These are phyloP conservation scores for Eupithecia tripunctaria DNA, from an alignment of 2,888 invertebrate genomes.

Conservation along the genomic window DNA sequence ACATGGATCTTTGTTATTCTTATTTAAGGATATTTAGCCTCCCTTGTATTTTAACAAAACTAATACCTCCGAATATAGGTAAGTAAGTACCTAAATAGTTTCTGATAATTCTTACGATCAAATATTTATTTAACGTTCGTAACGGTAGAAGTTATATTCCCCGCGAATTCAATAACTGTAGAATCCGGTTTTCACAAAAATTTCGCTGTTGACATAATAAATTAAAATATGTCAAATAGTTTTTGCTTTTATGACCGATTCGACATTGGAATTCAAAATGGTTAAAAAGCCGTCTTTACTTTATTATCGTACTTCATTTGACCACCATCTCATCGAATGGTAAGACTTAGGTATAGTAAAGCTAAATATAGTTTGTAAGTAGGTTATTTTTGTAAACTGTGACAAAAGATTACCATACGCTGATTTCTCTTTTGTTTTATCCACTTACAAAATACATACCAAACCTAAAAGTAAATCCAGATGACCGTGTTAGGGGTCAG, in stretches of 20 bases:
- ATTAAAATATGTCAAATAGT: neutral
- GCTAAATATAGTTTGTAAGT: neutral
- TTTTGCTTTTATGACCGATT: neutral
- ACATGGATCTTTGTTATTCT: too few species aligned
- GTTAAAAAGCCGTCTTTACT: neutral
- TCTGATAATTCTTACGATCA: neutral
- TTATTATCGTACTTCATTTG: too few species aligned
- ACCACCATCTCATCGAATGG: neutral
- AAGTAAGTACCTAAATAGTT: neutral
- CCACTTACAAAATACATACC: neutral
- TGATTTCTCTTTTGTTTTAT: conserved; percentile 23
- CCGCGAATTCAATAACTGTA: conserved; percentile 29
- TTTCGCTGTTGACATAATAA: conserved; percentile 2
- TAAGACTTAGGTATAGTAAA: neutral
- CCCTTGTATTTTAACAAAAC: neutral
- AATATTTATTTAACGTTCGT: conserved; percentile 23
- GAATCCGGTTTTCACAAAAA: conserved; percentile 25
- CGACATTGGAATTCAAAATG: neutral
- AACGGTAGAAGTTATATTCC: conserved; percentile 18
- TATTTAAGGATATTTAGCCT: too few species aligned
- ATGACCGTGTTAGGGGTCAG: conserved; percentile 63
- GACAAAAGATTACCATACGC: neutral
- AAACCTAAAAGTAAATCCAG: conserved; percentile 40
- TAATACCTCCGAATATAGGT: neutral
- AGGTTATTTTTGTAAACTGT: neutral